Conservation (phyloP, 2,888 invertebrate species). For the Pheosia tremula region DNA sequence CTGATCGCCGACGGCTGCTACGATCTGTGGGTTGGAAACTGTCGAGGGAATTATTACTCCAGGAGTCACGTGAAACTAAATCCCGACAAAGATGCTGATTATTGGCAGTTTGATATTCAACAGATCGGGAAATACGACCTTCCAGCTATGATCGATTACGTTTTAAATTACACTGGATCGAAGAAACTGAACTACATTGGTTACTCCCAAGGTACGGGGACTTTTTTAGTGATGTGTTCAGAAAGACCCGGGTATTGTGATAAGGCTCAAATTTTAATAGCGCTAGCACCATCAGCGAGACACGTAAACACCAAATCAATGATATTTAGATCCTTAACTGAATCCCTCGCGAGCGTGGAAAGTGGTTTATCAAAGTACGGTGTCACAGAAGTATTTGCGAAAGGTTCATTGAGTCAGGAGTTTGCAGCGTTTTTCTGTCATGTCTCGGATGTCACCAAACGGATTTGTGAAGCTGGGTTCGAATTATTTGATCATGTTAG, state of each 20-base stretch:
- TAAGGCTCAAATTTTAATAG: conserved; percentile 85
- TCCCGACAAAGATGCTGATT: conserved; percentile 47
- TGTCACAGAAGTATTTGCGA: conserved; percentile 50
- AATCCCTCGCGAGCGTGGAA: conserved; percentile 32
- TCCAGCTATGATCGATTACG: conserved; percentile 83
- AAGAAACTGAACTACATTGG: conserved; percentile 50
- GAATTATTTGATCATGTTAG: conserved; percentile 46
- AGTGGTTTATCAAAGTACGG: conserved; percentile 34
- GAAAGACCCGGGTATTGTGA: conserved; percentile 85
- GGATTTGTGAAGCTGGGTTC: conserved; percentile 43
- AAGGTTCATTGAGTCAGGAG: conserved; percentile 50
- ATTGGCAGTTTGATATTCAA: conserved; percentile 70
- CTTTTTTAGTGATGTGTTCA: conserved; percentile 85
- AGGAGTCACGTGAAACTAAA: conserved; percentile 66
- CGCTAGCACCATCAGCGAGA: conserved; percentile 85
- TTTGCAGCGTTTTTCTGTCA: conserved; percentile 59
- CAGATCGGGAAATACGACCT: conserved; percentile 86
- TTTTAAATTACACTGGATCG: conserved; percentile 45
- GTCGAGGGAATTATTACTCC: conserved; percentile 75
- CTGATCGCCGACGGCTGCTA: conserved; percentile 34
- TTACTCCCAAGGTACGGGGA: conserved; percentile 45
- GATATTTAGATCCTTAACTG: conserved; percentile 34
- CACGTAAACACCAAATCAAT: conserved; percentile 69
- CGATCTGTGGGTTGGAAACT: conserved; percentile 55
- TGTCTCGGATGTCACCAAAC: conserved; percentile 38